These are phyloP conservation scores for Drosophila flavopinicola DNA, from an alignment of 2,888 invertebrate species.

Conservation along the genomic window DNA sequence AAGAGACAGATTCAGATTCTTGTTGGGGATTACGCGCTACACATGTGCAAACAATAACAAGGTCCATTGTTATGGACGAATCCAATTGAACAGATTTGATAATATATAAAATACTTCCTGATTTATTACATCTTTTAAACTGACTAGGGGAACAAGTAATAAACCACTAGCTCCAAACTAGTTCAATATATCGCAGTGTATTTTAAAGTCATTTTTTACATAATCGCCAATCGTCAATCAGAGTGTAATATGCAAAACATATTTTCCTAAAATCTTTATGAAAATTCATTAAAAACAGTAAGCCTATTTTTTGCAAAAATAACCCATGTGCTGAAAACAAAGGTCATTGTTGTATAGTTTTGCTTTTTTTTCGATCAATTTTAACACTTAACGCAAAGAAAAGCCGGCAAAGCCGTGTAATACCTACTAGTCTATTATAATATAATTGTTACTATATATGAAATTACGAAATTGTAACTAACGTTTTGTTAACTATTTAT, in stretches of 20 bases:
- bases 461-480: slow-evolving; percentile 31
- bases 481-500: slow-evolving; percentile 38
- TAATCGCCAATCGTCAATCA: background rate
- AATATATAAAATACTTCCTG: too few relatives aligned
- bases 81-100: background rate
- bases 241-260: background rate
- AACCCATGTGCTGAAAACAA: too few relatives aligned
- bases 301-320: too few relatives aligned
- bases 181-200: slow-evolving; percentile 2
- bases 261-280: too few relatives aligned
- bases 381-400: too few relatives aligned
- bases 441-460: background rate
- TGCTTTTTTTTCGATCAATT: too few relatives aligned
- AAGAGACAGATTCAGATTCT: slow-evolving; percentile 14
- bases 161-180: background rate
- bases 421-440: too few relatives aligned
- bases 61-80: background rate
- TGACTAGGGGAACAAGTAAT: too few relatives aligned
- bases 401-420: too few relatives aligned
- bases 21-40: slow-evolving; percentile 14
- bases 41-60: background rate
- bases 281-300: too few relatives aligned
- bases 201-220: slow-evolving; percentile 8
- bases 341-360: too few relatives aligned
- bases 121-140: too few relatives aligned